phyloP scores from a whole-genome alignment of 2,797 vertebrate species.

The Mus spretus region DNA sequence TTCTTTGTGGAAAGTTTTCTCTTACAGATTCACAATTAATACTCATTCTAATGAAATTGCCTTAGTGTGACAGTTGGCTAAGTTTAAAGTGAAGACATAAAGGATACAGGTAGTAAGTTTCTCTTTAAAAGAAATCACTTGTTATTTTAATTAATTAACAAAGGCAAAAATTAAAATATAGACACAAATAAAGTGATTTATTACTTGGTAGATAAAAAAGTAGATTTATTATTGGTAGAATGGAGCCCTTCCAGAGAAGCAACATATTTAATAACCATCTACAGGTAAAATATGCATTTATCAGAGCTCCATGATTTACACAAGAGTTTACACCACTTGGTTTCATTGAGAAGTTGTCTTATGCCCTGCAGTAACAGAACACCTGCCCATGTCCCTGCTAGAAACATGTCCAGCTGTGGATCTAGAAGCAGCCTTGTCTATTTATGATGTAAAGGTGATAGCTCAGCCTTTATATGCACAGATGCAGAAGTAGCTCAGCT shows the following conservation, averaged over 20 bases:
- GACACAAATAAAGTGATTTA: not conserved
- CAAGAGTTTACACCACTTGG: not conserved
- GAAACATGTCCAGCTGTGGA: not conserved
- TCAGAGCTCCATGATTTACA: not conserved
- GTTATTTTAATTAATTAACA: constrained; percentile 49
- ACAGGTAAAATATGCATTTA: not conserved
- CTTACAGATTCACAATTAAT: not conserved
- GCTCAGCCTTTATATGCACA: not conserved
- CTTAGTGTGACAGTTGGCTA: constrained; percentile 31
- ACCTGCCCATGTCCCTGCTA: not conserved
- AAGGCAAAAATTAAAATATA: constrained; percentile 31
- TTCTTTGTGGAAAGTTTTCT: not conserved
- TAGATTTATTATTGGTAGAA: not conserved
- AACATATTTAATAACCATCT: not conserved
- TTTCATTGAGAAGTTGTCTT: not conserved
- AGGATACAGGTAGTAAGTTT: constrained; percentile 10
- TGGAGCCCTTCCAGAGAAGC: not conserved
- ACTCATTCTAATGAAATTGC: constrained; percentile 31
- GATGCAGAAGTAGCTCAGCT: not conserved
- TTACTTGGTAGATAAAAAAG: not conserved
- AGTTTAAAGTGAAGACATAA: not conserved
- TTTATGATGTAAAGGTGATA: not conserved
- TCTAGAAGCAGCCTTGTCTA: not conserved
- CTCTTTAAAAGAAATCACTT: not conserved
- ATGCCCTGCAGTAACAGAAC: not conserved